Evolutionary conservation across 2,888 invertebrate species (phyloP).

Genomic region (Caenorhabditis macrosperma): DNA sequence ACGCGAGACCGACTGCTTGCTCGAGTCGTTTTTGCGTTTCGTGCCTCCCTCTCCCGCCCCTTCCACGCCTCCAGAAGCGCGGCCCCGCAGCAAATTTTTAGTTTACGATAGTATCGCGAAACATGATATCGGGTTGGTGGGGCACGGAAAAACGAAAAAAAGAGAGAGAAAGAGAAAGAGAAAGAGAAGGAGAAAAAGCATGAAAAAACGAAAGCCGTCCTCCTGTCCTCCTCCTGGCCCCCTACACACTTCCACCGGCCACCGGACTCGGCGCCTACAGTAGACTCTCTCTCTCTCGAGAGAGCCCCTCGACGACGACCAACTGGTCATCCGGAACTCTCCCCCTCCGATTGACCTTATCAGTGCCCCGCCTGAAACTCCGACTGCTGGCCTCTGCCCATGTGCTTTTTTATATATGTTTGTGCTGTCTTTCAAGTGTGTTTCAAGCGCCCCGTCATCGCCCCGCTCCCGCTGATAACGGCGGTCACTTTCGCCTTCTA

Average conservation of each 20-base stretch:
- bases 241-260: not conserved
- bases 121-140: constrained; percentile 53
- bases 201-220: constrained; percentile 21
- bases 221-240: not conserved
- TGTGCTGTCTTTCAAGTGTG: constrained; percentile 41
- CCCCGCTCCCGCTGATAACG: constrained; percentile 28
- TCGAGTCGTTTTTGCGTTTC: constrained; percentile 44
- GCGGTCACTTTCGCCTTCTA: constrained; percentile 41
- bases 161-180: constrained; percentile 8
- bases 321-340: not conserved
- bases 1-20: constrained; percentile 6
- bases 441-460: constrained; percentile 52
- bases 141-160: constrained; percentile 42
- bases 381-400: constrained; percentile 23
- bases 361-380: constrained; percentile 50
- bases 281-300: no score
- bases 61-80: constrained; percentile 40
- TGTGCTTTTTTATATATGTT: constrained; percentile 54
- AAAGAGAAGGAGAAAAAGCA: constrained; percentile 35
- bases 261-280: no score
- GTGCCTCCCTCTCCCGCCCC: no score
- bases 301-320: not conserved
- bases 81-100: constrained; percentile 52
- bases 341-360: constrained; percentile 12
- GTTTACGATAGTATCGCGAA: constrained; percentile 58